phyloP scores from a whole-genome alignment of 2,113 vertebrate species.

The Corythoichthys intestinalis region DNA sequence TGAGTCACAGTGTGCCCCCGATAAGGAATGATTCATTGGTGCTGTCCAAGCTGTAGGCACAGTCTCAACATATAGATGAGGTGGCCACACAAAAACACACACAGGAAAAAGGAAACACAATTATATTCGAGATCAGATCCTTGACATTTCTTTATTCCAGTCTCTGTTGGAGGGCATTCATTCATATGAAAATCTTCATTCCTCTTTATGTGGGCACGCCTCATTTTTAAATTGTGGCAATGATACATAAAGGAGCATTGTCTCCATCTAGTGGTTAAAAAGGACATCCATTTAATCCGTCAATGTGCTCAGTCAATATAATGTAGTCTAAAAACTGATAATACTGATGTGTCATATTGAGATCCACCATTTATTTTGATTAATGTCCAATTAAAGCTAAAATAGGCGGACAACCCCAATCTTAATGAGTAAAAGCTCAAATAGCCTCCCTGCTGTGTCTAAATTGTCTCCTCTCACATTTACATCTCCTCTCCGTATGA shows the following conservation, averaged over 20 bases:
- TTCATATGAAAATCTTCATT: not conserved
- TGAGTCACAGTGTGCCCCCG: constrained; percentile 11
- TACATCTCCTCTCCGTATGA: not conserved
- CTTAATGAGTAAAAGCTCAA: not conserved
- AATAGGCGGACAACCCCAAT: not conserved
- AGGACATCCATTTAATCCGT: not conserved
- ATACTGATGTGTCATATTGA: not conserved
- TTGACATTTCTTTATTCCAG: not conserved
- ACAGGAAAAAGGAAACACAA: not conserved
- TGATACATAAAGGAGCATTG: constrained; percentile 16
- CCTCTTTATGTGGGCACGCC: not conserved
- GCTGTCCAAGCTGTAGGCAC: constrained; percentile 20
- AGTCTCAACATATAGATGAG: constrained; percentile 10
- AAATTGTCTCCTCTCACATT: not conserved
- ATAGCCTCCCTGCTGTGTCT: not conserved
- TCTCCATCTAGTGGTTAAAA: constrained; percentile 61
- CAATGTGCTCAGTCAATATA: not conserved
- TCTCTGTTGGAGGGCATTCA: not conserved
- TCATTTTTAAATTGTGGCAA: not conserved
- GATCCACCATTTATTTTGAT: not conserved
- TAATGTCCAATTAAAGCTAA: not conserved
- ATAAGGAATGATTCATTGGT: constrained; percentile 58
- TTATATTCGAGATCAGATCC: not conserved
- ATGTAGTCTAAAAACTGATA: not conserved
- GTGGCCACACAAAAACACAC: constrained; percentile 10